phyloP scores from a whole-genome alignment of 2,888 invertebrate species.

The Apodemia hepburni region DNA sequence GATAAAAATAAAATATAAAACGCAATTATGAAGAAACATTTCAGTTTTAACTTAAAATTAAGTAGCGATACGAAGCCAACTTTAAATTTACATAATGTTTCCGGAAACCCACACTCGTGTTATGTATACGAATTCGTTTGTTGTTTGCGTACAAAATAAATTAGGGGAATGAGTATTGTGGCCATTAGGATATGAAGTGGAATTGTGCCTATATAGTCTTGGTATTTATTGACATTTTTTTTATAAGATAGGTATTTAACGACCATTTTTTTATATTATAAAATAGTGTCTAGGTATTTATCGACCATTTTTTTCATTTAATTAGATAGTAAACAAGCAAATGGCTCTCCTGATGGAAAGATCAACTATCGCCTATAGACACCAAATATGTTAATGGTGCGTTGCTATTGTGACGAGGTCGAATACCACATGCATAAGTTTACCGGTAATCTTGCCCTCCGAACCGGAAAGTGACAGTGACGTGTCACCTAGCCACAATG shows the following conservation, averaged over 20 bases:
- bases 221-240: neutral
- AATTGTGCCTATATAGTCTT: neutral
- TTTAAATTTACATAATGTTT: constrained; percentile 6
- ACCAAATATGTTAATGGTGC: too few species aligned
- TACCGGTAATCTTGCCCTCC: too few species aligned
- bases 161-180: neutral
- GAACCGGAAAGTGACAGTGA: too few species aligned
- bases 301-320: neutral
- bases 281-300: neutral
- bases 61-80: constrained; percentile 5
- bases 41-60: neutral
- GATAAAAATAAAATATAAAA: too few species aligned
- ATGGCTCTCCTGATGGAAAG: too few species aligned
- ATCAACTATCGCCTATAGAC: too few species aligned
- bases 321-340: too few species aligned
- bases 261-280: neutral
- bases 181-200: neutral
- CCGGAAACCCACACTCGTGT: constrained; percentile 4
- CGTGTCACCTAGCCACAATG: too few species aligned
- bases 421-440: too few species aligned
- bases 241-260: neutral
- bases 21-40: too few species aligned
- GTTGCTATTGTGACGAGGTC: too few species aligned
- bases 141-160: constrained; percentile 12
- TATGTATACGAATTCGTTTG: neutral